A percentile compares a stretch with the other conserved stretches of the same genome.
Conservation (phyloP, 1,140 invertebrate species). For the Latrodectus geometricus region DNA sequence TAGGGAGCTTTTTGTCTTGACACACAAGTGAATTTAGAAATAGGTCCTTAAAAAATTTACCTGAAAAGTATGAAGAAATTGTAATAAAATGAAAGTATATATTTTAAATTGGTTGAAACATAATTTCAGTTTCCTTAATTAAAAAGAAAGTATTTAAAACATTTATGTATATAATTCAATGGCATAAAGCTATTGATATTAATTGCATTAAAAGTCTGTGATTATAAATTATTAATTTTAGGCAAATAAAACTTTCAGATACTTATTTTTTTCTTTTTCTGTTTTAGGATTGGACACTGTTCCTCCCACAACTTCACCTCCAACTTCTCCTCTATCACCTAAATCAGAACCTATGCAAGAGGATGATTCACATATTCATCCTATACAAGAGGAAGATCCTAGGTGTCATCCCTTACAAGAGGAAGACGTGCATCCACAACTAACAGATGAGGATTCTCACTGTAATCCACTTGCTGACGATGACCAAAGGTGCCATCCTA, state of each 20-base stretch:
- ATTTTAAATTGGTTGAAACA: no score
- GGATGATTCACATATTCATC: slow-evolving; percentile 21
- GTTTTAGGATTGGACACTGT: slow-evolving; percentile 48
- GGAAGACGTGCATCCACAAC: slow-evolving; percentile 9
- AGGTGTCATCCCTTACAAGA: slow-evolving; percentile 24
- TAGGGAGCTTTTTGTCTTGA: no score
- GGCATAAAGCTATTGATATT: no score
- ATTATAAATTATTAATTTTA: background rate
- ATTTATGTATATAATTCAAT: no score
- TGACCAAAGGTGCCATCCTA: slow-evolving; percentile 18
- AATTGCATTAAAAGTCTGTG: no score
- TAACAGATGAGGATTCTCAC: slow-evolving; percentile 38
- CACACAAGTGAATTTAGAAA: no score
- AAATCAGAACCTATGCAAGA: slow-evolving; percentile 50
- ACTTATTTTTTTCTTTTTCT: slow-evolving; percentile 16
- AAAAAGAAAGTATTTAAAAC: no score
- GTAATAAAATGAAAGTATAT: no score
- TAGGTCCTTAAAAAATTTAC: no score
- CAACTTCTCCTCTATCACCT: slow-evolving; percentile 43
- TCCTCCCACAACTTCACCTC: slow-evolving; percentile 35
- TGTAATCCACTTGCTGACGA: slow-evolving; percentile 25
- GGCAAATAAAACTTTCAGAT: background rate
- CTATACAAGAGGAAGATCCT: slow-evolving; percentile 38
- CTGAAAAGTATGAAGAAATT: no score
- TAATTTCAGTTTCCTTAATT: no score